Evolutionary conservation across 2,888 invertebrate genomes (phyloP), one percentile per base, ranked within the genome.

Genomic region (Orgyia antiqua): DNA sequence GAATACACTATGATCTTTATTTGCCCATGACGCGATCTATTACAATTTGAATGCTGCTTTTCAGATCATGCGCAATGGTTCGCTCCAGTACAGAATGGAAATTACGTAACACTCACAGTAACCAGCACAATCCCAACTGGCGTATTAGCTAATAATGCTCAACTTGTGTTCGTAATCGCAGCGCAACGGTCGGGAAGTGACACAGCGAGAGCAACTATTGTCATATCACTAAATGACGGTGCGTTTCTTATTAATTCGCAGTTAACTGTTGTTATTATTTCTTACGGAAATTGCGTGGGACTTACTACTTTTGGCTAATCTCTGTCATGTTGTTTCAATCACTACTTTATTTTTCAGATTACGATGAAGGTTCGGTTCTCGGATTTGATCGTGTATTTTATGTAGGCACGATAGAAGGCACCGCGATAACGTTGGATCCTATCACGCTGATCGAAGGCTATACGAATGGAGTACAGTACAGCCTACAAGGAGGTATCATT

Each of bases 401-500:
- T 27, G 3, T 37, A 5, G 48, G 48, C 1, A 28, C 45, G 5
- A 31, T 51, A 6, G 24, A 37, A 23, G 36, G 36, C 15, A 29
- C 34, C 11, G 13, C 10, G 3, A 15, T 32, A 6, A 30, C 29
- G 4, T 28, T 63, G 18, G 35, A 40, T 20, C 32, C 51, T 1
- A 61, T 65, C 8, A 44, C 39, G 4, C 43, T 65, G 8, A 40
- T 28, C 2, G 45, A 51, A 25, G 63, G 60, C 13, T 58, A 50
- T 30, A 42, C 40, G 1, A 7, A 38, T 4, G 36, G 46, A 12
- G 60, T 65, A 3, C 11, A 21, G 4, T 64, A 26, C 10, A 27
- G 28, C 2, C 29, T 68, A 31, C 40, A 41, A 6, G 62, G 63
- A 50, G 62, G 65, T 64, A 39, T n/a, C 8, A 1, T n/a, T n/a